phyloP scores from a whole-genome alignment of 1,140 invertebrate species.

The Brachionus rubens region DNA sequence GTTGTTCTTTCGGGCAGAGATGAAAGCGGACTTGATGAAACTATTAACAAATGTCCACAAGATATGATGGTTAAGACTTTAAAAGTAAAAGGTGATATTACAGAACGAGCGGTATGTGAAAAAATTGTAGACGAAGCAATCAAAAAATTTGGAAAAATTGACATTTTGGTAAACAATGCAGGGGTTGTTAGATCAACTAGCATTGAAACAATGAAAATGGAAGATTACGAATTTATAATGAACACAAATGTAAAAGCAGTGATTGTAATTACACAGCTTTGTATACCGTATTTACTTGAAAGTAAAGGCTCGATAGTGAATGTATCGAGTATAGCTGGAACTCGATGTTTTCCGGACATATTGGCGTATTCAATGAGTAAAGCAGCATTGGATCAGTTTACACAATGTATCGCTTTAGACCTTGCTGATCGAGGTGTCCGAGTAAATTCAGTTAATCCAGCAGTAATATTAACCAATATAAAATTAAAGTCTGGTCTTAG shows the following conservation, averaged over 20 bases:
- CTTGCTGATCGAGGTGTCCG: slow-evolving; percentile 73
- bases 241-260: slow-evolving; percentile 73
- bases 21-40: slow-evolving; percentile 66
- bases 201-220: slow-evolving; percentile 77
- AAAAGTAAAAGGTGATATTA: slow-evolving; percentile 50
- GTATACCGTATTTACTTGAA: slow-evolving; percentile 49
- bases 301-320: slow-evolving; percentile 50
- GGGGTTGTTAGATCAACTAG: slow-evolving; percentile 75
- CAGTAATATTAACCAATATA: slow-evolving; percentile 73
- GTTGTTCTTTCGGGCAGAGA: slow-evolving; percentile 74
- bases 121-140: slow-evolving; percentile 52
- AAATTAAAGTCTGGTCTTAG: slow-evolving; percentile 72
- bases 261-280: slow-evolving; percentile 48
- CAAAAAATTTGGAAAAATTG: slow-evolving; percentile 63
- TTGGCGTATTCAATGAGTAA: slow-evolving; percentile 81
- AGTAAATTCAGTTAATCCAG: slow-evolving; percentile 75
- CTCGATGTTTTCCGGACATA: slow-evolving; percentile 58
- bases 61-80: slow-evolving; percentile 47
- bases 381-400: slow-evolving; percentile 82
- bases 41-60: slow-evolving; percentile 66
- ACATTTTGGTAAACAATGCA: slow-evolving; percentile 73
- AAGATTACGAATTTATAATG: slow-evolving; percentile 78
- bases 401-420: slow-evolving; percentile 72
- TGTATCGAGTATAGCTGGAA: slow-evolving; percentile 47
- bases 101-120: slow-evolving; percentile 49